A percentile compares a stretch with the other conserved stretches of the same genome.
phyloP scores from a whole-genome alignment of 2,888 invertebrate genomes.

The Nezara viridula region DNA sequence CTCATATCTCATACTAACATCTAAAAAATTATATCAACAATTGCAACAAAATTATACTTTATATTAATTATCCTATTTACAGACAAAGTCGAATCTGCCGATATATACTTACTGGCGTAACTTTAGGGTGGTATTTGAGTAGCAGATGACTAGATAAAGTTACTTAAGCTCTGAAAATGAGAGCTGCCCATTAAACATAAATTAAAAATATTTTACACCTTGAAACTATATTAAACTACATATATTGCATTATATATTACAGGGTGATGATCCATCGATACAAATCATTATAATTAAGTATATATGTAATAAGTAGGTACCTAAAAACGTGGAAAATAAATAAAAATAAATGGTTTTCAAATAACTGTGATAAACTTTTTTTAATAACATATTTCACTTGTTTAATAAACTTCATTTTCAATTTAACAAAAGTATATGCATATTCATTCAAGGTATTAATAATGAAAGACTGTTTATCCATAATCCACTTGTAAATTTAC shows the following conservation, averaged over 20 bases:
- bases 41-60: slow-evolving; percentile 17
- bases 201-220: slow-evolving; percentile 33
- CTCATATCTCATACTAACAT: not conserved
- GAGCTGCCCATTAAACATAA: not conserved
- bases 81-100: not conserved
- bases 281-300: not conserved
- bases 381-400: not conserved
- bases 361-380: not conserved
- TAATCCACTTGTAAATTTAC: not conserved
- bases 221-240: not conserved
- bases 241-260: not conserved
- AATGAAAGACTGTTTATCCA: not conserved
- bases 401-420: not conserved
- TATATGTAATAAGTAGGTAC: slow-evolving; percentile 42
- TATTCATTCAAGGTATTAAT: not conserved
- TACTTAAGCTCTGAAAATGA: not conserved
- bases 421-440: not conserved
- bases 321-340: not conserved
- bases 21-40: slow-evolving; percentile 42
- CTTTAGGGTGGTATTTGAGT: slow-evolving; percentile 11
- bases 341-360: not conserved
- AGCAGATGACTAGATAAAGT: slow-evolving; percentile 29
- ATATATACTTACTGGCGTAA: slow-evolving; percentile 9
- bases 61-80: slow-evolving; percentile 19
- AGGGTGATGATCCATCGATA: slow-evolving; percentile 11